phyloP scores from a whole-genome alignment of 2,113 vertebrate species.

The Epinephelus fuscoguttatus region DNA sequence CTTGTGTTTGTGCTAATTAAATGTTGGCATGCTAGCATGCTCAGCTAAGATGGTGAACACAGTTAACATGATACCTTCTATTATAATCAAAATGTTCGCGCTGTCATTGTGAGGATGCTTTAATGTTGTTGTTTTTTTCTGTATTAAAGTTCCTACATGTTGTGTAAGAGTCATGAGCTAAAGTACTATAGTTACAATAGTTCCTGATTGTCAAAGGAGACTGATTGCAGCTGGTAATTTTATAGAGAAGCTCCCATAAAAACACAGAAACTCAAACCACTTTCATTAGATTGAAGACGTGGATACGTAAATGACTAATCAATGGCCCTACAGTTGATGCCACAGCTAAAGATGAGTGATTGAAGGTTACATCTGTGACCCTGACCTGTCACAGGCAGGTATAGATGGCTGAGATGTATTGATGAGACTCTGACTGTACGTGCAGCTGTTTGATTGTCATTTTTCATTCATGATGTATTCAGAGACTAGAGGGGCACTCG shows the following conservation, averaged over 20 bases:
- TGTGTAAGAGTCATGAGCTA: not conserved
- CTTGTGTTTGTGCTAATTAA: too few relatives aligned
- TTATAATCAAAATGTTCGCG: too few relatives aligned
- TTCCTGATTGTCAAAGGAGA: constrained; percentile 59
- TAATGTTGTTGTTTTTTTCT: too few relatives aligned
- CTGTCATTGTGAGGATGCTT: too few relatives aligned
- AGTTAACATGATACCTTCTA: too few relatives aligned
- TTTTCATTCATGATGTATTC: not conserved
- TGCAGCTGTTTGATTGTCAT: not conserved
- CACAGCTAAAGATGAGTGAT: constrained; percentile 13
- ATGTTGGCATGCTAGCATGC: too few relatives aligned
- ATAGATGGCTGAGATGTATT: not conserved
- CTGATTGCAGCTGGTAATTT: constrained; percentile 45
- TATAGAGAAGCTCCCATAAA: too few relatives aligned
- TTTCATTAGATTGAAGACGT: not conserved
- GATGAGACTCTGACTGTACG: not conserved
- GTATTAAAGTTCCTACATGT: not conserved
- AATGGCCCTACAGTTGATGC: not conserved
- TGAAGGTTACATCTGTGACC: constrained; percentile 19
- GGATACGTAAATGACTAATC: not conserved
- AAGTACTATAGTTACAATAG: constrained; percentile 15
- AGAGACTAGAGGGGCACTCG: not conserved
- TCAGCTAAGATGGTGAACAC: too few relatives aligned
- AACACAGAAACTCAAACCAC: not conserved
- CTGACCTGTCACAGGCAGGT: not conserved